Conservation (phyloP, 2,113 vertebrate genomes). For the Bubo blakistoni region DNA sequence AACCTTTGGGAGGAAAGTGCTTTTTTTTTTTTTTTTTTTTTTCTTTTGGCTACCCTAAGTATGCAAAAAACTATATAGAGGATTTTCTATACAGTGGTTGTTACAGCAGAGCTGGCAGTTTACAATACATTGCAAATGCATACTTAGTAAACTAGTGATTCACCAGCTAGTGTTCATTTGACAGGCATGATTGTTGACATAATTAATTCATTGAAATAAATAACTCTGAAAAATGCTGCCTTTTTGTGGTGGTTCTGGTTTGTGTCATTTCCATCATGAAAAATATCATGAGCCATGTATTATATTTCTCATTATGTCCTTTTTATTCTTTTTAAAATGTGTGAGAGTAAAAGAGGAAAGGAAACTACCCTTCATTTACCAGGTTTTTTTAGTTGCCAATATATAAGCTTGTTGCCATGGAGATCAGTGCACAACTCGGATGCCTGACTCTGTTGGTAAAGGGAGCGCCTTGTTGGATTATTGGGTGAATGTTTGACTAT, state of each 20-base stretch:
- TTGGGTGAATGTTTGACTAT: not conserved
- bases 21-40: not conserved
- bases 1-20: not conserved
- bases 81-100: not conserved
- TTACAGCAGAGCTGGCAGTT: not conserved
- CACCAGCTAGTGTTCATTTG: not conserved
- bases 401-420: slow-evolving; percentile 9
- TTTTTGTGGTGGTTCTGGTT: not conserved
- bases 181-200: not conserved
- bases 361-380: slow-evolving; percentile 12
- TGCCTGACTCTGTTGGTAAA: slow-evolving; percentile 27
- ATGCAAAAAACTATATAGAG: not conserved
- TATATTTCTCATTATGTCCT: slow-evolving; percentile 1
- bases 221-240: not conserved
- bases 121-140: not conserved
- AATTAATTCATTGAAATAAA: not conserved
- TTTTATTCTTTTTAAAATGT: slow-evolving; percentile 14
- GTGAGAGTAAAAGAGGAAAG: not conserved
- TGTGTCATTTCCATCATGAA: not conserved
- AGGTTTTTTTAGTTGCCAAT: slow-evolving; percentile 9
- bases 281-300: not conserved
- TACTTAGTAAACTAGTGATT: not conserved
- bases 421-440: not conserved
- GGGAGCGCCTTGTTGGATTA: not conserved
- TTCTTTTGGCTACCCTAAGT: not conserved